Base-by-base conservation (phyloP, 1,140 invertebrate species). In the Drosophila kurseongensis region DNA sequence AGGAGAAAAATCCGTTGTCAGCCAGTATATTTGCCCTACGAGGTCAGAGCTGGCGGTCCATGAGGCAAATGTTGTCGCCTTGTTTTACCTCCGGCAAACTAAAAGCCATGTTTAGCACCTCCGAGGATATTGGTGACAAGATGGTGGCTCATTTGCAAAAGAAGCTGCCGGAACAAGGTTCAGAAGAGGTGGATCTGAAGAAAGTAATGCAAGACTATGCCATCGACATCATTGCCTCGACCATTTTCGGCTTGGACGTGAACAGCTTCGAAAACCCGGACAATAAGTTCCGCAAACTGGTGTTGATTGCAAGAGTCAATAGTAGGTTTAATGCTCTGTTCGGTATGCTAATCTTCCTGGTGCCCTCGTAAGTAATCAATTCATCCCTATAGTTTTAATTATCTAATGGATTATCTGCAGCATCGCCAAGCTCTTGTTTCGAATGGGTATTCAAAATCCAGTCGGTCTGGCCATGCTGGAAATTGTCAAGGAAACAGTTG, bases 31-130 rank as follows among this genome's bases (percentile, higher is more conserved):
- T 94, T 54, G 77, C 92, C 1, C 69, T 93, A 0, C 89, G 92
- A 18, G 93, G 92, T 2, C 90, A 93, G 68, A 92, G 81, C 16
- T 95, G 94, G 95, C 93, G 92, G 56, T 85, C 82, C 7, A 71
- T 95, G 13, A 78, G 94, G 12, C 74, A 91, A 0, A 94, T 93
- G 63, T 68, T 95, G 0, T 93, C 93, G 0, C 94, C 94, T 0
- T 93, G 93, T 5, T 95, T 95, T 68, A 94, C 94, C 0, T 92
- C 94, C 0, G 93, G 92, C 14, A 95, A 95, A 76, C 78, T 95
- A 3, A 95, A 94, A 71, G 78, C 75, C 2, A 94, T 95, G 93
- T 94, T 94, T 40, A 68, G 79, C n/a, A 90, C 93, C 0, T 69
- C 94, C 1, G 84, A 93, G 32, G 91, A 93, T 12, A 91, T 92